These are phyloP conservation scores for Leguminivora glycinivorella DNA, from an alignment of 1,140 invertebrate species.

Conservation along the genomic window DNA sequence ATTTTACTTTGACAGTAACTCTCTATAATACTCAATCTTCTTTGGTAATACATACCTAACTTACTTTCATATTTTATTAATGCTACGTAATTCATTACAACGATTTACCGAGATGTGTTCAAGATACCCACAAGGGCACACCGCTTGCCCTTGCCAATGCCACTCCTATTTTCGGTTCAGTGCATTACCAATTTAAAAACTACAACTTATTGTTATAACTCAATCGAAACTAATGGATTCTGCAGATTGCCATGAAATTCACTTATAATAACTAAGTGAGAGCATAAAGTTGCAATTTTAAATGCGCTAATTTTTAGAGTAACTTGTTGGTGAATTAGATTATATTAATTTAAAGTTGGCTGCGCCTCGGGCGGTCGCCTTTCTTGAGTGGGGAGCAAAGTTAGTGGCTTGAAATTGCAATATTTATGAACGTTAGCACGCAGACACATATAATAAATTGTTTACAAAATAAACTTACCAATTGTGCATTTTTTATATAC, in stretches of 20 bases:
- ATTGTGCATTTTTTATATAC: too few species aligned
- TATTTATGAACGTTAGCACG: background rate
- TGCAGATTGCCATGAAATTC: slow-evolving; percentile 7
- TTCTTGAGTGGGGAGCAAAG: background rate
- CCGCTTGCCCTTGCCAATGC: slow-evolving; percentile 3
- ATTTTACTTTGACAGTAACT: too few species aligned
- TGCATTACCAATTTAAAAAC: slow-evolving; percentile 2
- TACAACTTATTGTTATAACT: background rate
- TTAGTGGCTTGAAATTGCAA: background rate
- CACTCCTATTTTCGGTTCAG: background rate
- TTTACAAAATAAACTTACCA: too few species aligned
- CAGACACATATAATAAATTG: too few species aligned
- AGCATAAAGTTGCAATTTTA: slow-evolving; percentile 2
- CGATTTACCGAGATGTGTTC: background rate
- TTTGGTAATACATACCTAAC: too few species aligned
- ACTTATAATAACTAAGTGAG: background rate
- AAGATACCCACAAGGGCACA: background rate
- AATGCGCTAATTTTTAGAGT: background rate
- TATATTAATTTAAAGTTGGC: slow-evolving; percentile 19
- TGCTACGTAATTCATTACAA: background rate
- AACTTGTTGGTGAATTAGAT: slow-evolving; percentile 5
- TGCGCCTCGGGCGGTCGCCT: background rate
- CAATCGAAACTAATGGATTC: slow-evolving; percentile 19
- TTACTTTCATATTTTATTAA: background rate
- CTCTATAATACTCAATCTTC: too few species aligned